phyloP scores from a whole-genome alignment of 1,140 invertebrate genomes.

The Bicyclus anynana region DNA sequence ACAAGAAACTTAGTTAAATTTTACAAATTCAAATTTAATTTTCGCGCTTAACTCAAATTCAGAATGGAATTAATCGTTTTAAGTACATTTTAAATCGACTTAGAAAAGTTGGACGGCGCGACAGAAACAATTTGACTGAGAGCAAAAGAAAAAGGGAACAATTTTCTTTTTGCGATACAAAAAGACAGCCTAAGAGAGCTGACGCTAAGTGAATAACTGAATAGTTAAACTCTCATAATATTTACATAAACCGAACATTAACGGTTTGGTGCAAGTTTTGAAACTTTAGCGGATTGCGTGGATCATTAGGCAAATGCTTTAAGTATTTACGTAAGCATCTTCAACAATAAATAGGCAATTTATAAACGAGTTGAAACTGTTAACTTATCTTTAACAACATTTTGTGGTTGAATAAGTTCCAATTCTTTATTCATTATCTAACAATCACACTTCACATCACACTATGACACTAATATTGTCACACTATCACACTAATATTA shows the following conservation, averaged over 20 bases:
- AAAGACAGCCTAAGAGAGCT: constrained; percentile 61
- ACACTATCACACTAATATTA: too few relatives aligned
- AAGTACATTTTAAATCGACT: constrained; percentile 52
- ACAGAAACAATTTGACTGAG: constrained; percentile 55
- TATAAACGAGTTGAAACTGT: not conserved
- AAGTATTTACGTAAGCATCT: not conserved
- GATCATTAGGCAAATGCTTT: not conserved
- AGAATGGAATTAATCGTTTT: constrained; percentile 41
- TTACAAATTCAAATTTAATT: too few relatives aligned
- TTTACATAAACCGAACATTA: constrained; percentile 74
- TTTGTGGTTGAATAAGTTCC: not conserved
- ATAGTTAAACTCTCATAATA: constrained; percentile 75
- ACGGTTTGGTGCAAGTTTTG: constrained; percentile 36
- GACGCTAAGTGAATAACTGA: constrained; percentile 73
- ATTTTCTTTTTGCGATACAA: constrained; percentile 58
- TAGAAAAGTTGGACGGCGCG: constrained; percentile 41
- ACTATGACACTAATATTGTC: too few relatives aligned
- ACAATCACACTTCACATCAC: too few relatives aligned
- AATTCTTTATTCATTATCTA: not conserved
- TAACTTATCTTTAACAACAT: not conserved
- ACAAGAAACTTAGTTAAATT: too few relatives aligned
- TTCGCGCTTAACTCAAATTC: constrained; percentile 18
- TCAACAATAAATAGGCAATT: not conserved
- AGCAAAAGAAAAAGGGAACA: constrained; percentile 37
- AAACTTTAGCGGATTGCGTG: not conserved